Evolutionary conservation across 2,797 vertebrate genomes (phyloP).

Genomic region (Trematomus bernacchii): DNA sequence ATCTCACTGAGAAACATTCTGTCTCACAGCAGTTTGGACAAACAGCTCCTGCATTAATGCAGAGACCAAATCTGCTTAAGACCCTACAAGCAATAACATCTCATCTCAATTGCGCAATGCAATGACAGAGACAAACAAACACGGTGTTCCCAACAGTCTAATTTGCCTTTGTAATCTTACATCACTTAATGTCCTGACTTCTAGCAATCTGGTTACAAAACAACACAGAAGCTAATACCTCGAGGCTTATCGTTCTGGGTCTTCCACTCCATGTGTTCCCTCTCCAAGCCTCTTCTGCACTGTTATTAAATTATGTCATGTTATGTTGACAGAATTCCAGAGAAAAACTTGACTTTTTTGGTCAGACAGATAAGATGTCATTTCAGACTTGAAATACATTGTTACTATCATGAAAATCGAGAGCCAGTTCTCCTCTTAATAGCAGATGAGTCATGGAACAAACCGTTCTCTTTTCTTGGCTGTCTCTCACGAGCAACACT

Average conservation of each 20-base stretch:
- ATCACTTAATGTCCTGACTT: constrained; percentile 32
- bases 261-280: constrained; percentile 27
- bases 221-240: constrained; percentile 18
- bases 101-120: constrained; percentile 5
- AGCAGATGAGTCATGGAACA: constrained; percentile 71
- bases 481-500: constrained; percentile 36
- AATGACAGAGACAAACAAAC: constrained; percentile 8
- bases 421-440: constrained; percentile 39
- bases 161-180: constrained; percentile 17
- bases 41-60: constrained; percentile 15
- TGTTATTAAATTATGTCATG: constrained; percentile 46
- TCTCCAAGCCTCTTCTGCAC: constrained; percentile 15
- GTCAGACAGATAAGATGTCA: constrained; percentile 9
- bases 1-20: constrained; percentile 15
- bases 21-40: constrained; percentile 21
- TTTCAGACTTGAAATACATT: constrained; percentile 36
- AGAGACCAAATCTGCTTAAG: background rate
- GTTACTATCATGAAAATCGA: constrained; percentile 43
- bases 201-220: constrained; percentile 41
- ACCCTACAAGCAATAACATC: background rate
- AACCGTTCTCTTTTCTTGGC: constrained; percentile 57
- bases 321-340: constrained; percentile 17
- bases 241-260: constrained; percentile 34
- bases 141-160: background rate
- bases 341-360: constrained; percentile 30